Conservation (phyloP, 2,113 vertebrate genomes). For the Ceyx cyanopectus region DNA sequence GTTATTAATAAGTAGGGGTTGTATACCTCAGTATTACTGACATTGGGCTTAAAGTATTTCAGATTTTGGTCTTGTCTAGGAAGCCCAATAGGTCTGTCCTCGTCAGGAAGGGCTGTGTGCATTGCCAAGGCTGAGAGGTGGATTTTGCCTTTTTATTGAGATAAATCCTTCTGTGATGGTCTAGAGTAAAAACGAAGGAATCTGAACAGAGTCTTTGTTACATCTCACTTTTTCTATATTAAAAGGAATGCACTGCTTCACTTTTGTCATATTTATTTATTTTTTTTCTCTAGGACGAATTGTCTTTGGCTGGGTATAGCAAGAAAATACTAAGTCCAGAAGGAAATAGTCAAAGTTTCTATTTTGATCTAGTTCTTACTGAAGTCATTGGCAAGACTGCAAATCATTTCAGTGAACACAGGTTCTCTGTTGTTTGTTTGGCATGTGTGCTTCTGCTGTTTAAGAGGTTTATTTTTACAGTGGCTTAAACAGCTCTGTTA, state of each 20-base stretch:
- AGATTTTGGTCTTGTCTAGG: background rate
- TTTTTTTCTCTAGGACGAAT: conserved; percentile 47
- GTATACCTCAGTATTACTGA: background rate
- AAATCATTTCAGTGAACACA: conserved; percentile 1
- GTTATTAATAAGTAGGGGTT: background rate
- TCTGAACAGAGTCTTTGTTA: background rate
- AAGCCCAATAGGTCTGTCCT: background rate
- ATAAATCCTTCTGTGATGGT: background rate
- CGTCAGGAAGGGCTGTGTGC: background rate
- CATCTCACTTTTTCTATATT: background rate
- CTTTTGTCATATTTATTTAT: background rate
- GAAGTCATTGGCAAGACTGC: background rate
- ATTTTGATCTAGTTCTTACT: background rate
- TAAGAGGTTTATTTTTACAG: conserved; percentile 39
- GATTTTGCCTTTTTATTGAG: background rate
- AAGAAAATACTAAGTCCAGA: background rate
- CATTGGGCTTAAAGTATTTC: background rate
- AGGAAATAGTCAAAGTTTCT: background rate
- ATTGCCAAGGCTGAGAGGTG: background rate
- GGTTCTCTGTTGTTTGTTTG: conserved; percentile 1
- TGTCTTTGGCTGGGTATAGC: conserved; percentile 68
- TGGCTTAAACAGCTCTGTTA: conserved; percentile 38
- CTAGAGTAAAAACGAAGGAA: background rate
- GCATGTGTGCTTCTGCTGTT: background rate
- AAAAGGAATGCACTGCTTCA: background rate